Percentiles rank a stretch among this genome's conserved stretches.
Evolutionary conservation across 2,797 vertebrate genomes (phyloP).

Genomic region (Catostomus latipinnis): DNA sequence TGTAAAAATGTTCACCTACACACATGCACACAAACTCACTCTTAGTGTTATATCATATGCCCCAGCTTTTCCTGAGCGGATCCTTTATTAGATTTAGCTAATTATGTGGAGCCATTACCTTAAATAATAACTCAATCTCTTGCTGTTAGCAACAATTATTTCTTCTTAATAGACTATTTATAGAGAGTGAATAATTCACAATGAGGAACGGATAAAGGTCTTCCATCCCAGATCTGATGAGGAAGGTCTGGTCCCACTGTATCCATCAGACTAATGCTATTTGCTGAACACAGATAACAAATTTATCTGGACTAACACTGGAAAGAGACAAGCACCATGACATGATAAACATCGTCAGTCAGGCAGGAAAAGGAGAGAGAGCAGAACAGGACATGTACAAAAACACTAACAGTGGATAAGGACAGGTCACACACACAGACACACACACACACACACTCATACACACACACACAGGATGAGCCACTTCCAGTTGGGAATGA

Average conservation of each 20-base stretch:
- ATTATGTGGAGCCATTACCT: constrained; percentile 20
- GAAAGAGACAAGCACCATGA: constrained; percentile 19
- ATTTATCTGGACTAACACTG: constrained; percentile 29
- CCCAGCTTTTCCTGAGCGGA: not conserved
- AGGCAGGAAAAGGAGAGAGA: constrained; percentile 20
- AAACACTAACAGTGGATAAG: constrained; percentile 25
- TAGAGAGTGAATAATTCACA: not conserved
- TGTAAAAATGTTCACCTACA: too few species aligned
- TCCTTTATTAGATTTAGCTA: constrained; percentile 22
- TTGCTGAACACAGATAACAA: constrained; percentile 27
- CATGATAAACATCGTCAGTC: constrained; percentile 16
- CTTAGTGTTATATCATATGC: constrained; percentile 14
- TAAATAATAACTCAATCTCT: not conserved
- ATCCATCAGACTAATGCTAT: constrained; percentile 19
- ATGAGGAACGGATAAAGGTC: constrained; percentile 16
- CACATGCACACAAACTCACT: not conserved
- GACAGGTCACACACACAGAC: not conserved
- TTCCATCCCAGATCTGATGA: constrained; percentile 17
- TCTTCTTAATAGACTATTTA: constrained; percentile 20
- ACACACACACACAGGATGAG: constrained; percentile 51
- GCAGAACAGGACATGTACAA: not conserved
- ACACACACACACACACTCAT: constrained; percentile 28
- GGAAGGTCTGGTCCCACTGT: constrained; percentile 1
- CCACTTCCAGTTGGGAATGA: constrained; percentile 28
- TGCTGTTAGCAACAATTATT: not conserved